These are phyloP conservation scores for Meriones unguiculatus DNA, from an alignment of 2,113 vertebrate species.

Conservation along the genomic window DNA sequence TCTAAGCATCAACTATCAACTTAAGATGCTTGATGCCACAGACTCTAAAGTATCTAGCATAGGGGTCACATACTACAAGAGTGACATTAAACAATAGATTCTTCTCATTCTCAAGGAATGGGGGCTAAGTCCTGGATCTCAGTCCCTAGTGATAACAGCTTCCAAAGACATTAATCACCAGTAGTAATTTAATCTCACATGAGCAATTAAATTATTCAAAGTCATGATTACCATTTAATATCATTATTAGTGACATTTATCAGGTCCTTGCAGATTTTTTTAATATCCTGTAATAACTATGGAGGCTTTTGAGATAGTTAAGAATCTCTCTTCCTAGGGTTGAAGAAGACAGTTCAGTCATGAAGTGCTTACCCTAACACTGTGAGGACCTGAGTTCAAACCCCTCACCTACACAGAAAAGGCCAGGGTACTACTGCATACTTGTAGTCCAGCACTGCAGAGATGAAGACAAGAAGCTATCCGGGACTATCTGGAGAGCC, in stretches of 20 bases:
- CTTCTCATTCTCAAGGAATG: background rate
- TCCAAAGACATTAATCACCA: background rate
- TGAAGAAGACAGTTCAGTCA: background rate
- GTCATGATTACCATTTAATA: constrained; percentile 32
- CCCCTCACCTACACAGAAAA: background rate
- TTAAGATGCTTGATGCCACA: constrained; percentile 19
- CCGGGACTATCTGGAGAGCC: background rate
- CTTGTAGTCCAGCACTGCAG: background rate
- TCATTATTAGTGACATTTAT: background rate
- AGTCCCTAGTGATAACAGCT: background rate
- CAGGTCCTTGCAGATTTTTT: background rate
- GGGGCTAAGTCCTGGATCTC: background rate
- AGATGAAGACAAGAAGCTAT: background rate
- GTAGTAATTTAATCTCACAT: background rate
- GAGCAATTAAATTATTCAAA: background rate
- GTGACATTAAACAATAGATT: constrained; percentile 18
- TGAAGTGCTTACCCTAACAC: background rate
- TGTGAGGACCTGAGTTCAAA: background rate
- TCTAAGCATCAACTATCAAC: background rate
- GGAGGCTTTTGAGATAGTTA: background rate
- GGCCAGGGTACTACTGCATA: too few relatives aligned
- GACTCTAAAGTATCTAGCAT: background rate
- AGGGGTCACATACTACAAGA: background rate
- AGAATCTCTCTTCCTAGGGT: background rate
- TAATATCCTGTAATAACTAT: background rate